phyloP scores from a whole-genome alignment of 2,113 vertebrate species.

The Centropristis striata region DNA sequence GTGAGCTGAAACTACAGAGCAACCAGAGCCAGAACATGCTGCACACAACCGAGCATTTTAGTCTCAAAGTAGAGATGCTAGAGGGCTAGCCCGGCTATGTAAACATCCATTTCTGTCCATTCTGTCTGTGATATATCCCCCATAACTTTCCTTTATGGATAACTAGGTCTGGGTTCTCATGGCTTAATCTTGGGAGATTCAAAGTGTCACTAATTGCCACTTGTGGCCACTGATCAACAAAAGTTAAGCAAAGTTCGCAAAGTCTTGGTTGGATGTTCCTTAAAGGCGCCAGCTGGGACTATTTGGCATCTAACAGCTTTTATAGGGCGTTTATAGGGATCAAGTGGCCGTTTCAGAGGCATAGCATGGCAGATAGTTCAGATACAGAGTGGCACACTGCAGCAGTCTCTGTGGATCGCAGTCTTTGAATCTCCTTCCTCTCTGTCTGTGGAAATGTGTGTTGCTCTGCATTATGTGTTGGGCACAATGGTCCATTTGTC shows the following conservation, averaged over 20 bases:
- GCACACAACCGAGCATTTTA: too few species aligned
- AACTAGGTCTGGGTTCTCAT: too few species aligned
- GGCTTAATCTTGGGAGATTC: neutral
- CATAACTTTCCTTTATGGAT: too few species aligned
- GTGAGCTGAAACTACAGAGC: too few species aligned
- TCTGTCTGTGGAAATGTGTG: neutral
- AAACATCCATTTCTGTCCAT: too few species aligned
- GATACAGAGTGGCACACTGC: neutral
- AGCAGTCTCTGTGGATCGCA: neutral
- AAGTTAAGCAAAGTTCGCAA: neutral
- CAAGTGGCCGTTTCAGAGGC: neutral
- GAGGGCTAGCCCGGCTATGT: too few species aligned
- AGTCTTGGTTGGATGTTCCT: neutral
- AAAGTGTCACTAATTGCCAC: neutral
- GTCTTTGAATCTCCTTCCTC: neutral
- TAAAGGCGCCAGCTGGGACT: neutral
- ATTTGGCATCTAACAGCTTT: neutral
- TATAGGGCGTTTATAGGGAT: neutral
- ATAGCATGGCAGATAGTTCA: neutral
- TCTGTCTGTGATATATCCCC: too few species aligned
- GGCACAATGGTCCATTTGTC: conserved; percentile 6
- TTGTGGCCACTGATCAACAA: neutral
- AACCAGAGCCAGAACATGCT: too few species aligned
- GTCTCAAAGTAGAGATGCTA: too few species aligned
- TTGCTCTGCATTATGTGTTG: neutral